Evolutionary conservation across 2,888 invertebrate genomes (phyloP).

Genomic region (Kuschelorhynchus macadamiae): DNA sequence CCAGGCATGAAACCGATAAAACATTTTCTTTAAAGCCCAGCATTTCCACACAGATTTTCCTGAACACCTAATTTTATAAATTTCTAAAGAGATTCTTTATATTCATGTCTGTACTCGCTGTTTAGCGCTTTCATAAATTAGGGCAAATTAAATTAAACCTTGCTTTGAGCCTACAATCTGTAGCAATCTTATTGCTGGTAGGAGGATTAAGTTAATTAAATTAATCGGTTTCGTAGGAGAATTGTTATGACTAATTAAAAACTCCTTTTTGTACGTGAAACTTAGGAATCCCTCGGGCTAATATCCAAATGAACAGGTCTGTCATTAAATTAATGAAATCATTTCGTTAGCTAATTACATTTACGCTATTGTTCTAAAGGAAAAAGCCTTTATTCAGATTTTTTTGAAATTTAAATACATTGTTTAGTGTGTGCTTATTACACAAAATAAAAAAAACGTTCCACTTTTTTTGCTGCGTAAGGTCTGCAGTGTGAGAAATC

Average conservation of each 20-base stretch:
- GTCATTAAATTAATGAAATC: too few relatives aligned
- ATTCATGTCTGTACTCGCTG: conserved; percentile 32
- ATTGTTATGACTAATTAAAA: conserved; percentile 43
- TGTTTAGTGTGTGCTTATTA: too few relatives aligned
- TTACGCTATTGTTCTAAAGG: neutral
- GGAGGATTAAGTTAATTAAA: conserved; percentile 34
- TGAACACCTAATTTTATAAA: conserved; percentile 28
- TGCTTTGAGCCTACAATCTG: conserved; percentile 33
- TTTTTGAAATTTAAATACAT: too few relatives aligned
- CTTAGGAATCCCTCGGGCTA: neutral
- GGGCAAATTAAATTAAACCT: conserved; percentile 36
- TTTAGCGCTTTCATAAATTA: conserved; percentile 29
- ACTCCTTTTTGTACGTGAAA: conserved; percentile 9
- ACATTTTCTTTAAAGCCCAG: too few relatives aligned
- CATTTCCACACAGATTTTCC: conserved; percentile 1
- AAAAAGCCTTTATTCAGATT: too few relatives aligned
- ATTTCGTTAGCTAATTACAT: too few relatives aligned
- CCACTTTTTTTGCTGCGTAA: too few relatives aligned
- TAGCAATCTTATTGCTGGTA: conserved; percentile 32
- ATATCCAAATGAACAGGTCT: too few relatives aligned
- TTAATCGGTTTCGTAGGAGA: conserved; percentile 26
- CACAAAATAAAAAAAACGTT: too few relatives aligned
- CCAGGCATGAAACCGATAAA: too few relatives aligned
- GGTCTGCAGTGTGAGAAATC: too few relatives aligned
- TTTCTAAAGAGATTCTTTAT: conserved; percentile 28